Conservation (phyloP, 2,888 invertebrate species). For the Dicyrtoma fusca region DNA sequence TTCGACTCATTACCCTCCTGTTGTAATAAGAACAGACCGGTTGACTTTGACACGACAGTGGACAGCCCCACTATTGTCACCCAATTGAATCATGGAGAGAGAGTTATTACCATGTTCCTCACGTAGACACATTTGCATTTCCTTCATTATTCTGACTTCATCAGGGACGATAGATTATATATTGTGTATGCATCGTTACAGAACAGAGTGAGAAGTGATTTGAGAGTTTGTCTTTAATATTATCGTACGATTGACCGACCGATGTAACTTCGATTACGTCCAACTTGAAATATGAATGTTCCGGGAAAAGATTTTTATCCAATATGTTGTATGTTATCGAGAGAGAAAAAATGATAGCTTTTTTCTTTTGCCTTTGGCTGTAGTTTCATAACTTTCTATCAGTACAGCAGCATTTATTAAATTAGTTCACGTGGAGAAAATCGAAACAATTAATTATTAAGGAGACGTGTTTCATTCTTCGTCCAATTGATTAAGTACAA, state of each 20-base stretch:
- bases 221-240: neutral
- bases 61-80: slow-evolving; percentile 4
- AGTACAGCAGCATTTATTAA: too few species aligned
- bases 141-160: neutral
- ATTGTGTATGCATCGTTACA: neutral
- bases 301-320: slow-evolving; percentile 15
- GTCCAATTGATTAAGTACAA: too few species aligned
- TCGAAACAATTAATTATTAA: too few species aligned
- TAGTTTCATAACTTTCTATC: too few species aligned
- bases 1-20: slow-evolving; percentile 21
- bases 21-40: slow-evolving; percentile 28
- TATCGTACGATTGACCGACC: too few species aligned
- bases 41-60: slow-evolving; percentile 22
- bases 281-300: slow-evolving; percentile 14
- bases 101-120: neutral
- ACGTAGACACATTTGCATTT: neutral
- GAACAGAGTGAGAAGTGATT: too few species aligned
- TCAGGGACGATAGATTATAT: neutral
- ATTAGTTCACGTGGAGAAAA: too few species aligned
- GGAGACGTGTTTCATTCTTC: too few species aligned
- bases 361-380: too few species aligned
- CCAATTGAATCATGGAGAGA: neutral
- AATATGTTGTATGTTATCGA: neutral
- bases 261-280: slow-evolving; percentile 18
- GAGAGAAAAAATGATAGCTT: too few species aligned